Conservation (phyloP, 2,797 vertebrate species). For the Galagoides demidoff region DNA sequence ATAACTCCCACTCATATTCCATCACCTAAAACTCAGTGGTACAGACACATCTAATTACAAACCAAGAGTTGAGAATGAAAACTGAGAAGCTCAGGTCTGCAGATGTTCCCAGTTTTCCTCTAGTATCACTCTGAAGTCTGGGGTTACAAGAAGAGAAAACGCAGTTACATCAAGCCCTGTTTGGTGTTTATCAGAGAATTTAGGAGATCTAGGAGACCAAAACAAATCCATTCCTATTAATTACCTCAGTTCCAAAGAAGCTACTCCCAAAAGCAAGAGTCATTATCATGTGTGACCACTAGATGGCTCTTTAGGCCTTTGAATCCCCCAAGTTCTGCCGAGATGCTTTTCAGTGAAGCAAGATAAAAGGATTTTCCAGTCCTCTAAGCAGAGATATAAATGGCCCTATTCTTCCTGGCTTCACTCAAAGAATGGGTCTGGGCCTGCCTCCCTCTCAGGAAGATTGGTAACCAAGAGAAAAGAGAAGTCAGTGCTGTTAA, state of each 20-base stretch:
- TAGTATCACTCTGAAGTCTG: not conserved
- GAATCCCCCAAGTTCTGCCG: not conserved
- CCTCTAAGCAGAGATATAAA: constrained; percentile 66
- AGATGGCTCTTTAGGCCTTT: constrained; percentile 64
- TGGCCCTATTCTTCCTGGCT: constrained; percentile 60
- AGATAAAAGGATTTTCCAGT: constrained; percentile 71
- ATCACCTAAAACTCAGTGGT: not conserved
- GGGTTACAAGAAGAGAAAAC: not conserved
- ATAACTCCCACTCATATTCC: not conserved
- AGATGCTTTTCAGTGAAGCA: constrained; percentile 26
- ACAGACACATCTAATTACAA: not conserved
- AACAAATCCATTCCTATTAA: not conserved
- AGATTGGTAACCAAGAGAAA: constrained; percentile 52
- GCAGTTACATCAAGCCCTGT: not conserved
- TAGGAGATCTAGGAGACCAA: not conserved
- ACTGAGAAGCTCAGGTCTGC: not conserved
- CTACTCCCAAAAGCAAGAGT: not conserved
- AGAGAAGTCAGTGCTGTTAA: constrained; percentile 52
- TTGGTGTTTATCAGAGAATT: not conserved
- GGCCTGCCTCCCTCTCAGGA: constrained; percentile 14
- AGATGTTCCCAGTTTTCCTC: not conserved
- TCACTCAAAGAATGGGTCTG: constrained; percentile 59
- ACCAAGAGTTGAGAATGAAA: not conserved
- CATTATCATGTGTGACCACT: not conserved
- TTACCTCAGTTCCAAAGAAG: not conserved